Evolutionary conservation across 2,888 invertebrate species (phyloP), one percentile per base, ranked within the genome.

Genomic region (Aporophyla nigra): DNA sequence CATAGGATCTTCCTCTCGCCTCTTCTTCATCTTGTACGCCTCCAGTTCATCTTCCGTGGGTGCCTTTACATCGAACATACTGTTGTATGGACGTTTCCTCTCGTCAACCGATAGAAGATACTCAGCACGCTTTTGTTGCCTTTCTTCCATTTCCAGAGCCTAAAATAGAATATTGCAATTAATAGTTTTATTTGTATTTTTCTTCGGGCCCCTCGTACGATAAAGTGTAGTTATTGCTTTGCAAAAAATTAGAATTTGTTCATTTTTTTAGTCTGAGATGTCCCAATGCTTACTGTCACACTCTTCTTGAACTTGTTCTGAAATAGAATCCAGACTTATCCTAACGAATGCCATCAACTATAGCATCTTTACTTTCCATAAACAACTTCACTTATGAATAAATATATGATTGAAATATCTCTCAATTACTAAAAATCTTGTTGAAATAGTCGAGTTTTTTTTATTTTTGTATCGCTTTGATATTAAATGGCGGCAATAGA

Each of bases 31-130:
- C 92, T 98, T 98, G 96, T 98, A 99, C 0, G 99, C 99, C 93
- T 99, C 99, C 92, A 99, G 97, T 93, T 99, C 99, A 83, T 99
- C 99, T 78, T 99, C 98, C 0, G 99, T 98, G 0, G 99, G 99
- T 79, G 98, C 98, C 88, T 98, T 98, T 0, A 98, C 98, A 88
- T 98, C 98, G 82, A 97, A 98, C 98, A 98, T 98, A 90, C 99
- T 99, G 94, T 99, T 99, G 94, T 99, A 99, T 0, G 99, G 98
- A 5, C 99, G 97, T 90, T 99, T 99, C 24, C 99, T 97, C 90
- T 99, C 99, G 92, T 99, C 99, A 85, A 98, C 93, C 3, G 97
- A 97, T 76, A 98, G 92, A 2, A 98, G 91, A 84, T 97, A 95
- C 0, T 98, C 97, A 0, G 98, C 98, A 67, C 97, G 97, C 82